Percentiles rank a stretch among this genome's conserved stretches.
These are phyloP conservation scores for Tiliacea aurago DNA, from an alignment of 2,888 invertebrate genomes.

Conservation along the genomic window DNA sequence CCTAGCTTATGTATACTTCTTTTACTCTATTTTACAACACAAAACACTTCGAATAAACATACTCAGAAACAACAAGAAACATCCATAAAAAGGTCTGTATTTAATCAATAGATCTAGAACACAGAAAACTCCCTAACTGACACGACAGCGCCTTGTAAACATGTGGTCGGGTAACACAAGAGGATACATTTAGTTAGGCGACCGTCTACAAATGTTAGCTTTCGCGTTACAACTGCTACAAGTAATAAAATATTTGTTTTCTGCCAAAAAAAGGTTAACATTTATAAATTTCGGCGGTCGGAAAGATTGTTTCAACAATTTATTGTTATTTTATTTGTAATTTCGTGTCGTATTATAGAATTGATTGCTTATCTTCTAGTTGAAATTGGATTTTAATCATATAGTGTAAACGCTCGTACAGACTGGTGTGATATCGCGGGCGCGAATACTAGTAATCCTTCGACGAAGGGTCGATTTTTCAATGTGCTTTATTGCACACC, in stretches of 20 bases:
- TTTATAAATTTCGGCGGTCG: slow-evolving; percentile 22
- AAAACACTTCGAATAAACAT: too few species aligned
- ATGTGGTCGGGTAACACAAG: slow-evolving; percentile 41
- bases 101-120: slow-evolving; percentile 33
- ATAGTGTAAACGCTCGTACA: too few species aligned
- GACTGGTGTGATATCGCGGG: too few species aligned
- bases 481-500: too few species aligned
- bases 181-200: slow-evolving; percentile 52
- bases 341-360: not conserved
- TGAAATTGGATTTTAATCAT: slow-evolving; percentile 10
- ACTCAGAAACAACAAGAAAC: not conserved
- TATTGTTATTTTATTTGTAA: slow-evolving; percentile 26
- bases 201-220: slow-evolving; percentile 53
- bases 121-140: slow-evolving; percentile 19
- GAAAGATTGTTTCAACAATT: slow-evolving; percentile 17
- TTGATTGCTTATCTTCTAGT: not conserved
- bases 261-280: slow-evolving; percentile 45
- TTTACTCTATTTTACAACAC: too few species aligned
- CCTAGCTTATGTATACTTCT: too few species aligned
- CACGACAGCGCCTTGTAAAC: slow-evolving; percentile 44
- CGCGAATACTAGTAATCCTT: not conserved
- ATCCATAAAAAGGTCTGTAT: slow-evolving; percentile 12
- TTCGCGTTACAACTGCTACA: slow-evolving; percentile 42
- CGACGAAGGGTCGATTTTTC: not conserved
- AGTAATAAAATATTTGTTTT: slow-evolving; percentile 57